These are phyloP conservation scores for Eurosta solidaginis DNA, from an alignment of 1,140 invertebrate species.

Conservation along the genomic window DNA sequence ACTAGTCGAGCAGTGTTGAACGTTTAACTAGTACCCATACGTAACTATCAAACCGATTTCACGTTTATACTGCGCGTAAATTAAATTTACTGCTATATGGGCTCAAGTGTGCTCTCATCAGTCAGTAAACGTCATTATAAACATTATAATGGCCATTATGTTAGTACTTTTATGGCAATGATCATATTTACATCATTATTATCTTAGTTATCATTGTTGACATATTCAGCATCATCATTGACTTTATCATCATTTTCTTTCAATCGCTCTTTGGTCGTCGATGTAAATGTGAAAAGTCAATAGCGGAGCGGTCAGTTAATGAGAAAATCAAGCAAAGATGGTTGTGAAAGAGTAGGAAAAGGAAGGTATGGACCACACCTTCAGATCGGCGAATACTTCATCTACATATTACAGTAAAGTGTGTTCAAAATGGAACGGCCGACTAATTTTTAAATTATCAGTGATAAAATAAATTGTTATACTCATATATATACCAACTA, in stretches of 20 bases:
- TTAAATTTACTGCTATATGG: not conserved
- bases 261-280: not conserved
- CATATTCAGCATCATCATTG: too few relatives aligned
- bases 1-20: not conserved
- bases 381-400: not conserved
- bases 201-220: not conserved
- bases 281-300: slow-evolving; percentile 8
- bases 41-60: not conserved
- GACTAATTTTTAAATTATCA: too few relatives aligned
- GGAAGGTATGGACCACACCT: slow-evolving; percentile 6
- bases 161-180: too few relatives aligned
- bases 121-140: too few relatives aligned
- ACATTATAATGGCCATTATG: too few relatives aligned
- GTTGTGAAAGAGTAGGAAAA: not conserved
- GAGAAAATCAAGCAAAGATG: not conserved
- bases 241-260: not conserved
- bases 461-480: too few relatives aligned
- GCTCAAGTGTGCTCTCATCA: not conserved
- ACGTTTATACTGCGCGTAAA: not conserved
- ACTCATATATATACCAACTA: too few relatives aligned
- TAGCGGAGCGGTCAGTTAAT: not conserved
- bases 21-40: too few relatives aligned
- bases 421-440: not conserved
- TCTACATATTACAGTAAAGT: not conserved
- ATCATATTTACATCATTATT: too few relatives aligned